Conservation (phyloP, 2,888 invertebrate species). For the Apotomis capreana region DNA sequence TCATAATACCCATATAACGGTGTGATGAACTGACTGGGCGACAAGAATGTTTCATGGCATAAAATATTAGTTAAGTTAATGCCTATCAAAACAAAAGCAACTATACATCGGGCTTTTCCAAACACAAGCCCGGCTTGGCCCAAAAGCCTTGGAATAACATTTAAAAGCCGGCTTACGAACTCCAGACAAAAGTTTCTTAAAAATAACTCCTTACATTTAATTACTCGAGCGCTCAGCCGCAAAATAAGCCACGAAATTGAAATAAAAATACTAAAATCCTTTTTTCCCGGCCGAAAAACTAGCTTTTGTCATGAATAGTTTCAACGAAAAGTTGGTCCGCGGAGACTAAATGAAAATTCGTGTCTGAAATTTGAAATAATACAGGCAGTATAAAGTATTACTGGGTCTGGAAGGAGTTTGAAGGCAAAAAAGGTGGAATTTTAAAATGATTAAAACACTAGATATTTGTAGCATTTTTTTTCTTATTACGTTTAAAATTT, state of each 20-base stretch:
- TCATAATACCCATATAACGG: no score
- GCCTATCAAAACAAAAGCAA: neutral
- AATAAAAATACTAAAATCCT: conserved; percentile 33
- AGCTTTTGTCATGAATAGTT: conserved; percentile 26
- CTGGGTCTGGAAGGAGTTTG: no score
- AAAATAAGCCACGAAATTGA: conserved; percentile 36
- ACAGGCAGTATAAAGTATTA: conserved; percentile 35
- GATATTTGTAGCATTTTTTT: no score
- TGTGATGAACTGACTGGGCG: no score
- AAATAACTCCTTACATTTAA: conserved; percentile 30
- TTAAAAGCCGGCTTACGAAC: conserved; percentile 23
- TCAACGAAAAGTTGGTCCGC: conserved; percentile 12
- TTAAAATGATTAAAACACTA: no score
- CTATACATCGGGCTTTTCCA: neutral
- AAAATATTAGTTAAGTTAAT: no score
- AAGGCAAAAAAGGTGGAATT: no score
- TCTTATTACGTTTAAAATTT: no score
- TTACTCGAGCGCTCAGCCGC: conserved; percentile 21
- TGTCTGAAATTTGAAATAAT: conserved; percentile 26
- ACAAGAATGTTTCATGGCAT: no score
- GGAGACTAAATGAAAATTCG: conserved; percentile 29
- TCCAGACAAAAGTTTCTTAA: conserved; percentile 28
- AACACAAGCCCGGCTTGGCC: neutral
- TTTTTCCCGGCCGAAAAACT: conserved; percentile 22
- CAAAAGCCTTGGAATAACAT: conserved; percentile 6